These are phyloP conservation scores for Antheraea yamamai DNA, from an alignment of 2,888 invertebrate genomes.

Conservation along the genomic window DNA sequence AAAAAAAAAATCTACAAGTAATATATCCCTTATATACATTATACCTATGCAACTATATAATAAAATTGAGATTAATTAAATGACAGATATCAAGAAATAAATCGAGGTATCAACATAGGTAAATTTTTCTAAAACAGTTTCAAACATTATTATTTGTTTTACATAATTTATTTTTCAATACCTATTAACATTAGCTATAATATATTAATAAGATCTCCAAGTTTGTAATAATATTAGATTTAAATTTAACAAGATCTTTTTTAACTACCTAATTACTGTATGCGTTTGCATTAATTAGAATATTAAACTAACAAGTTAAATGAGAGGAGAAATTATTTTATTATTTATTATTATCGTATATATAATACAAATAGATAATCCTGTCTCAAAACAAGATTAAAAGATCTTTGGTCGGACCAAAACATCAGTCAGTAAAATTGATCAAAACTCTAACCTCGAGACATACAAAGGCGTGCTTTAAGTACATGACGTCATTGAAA, in stretches of 20 bases:
- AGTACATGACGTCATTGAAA: conserved; percentile 25
- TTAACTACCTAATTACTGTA: conserved; percentile 76
- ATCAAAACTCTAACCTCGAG: conserved; percentile 68
- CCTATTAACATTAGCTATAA: conserved; percentile 81
- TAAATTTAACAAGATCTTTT: conserved; percentile 79
- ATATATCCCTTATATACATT: conserved; percentile 72
- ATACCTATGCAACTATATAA: conserved; percentile 69
- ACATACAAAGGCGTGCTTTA: conserved; percentile 35
- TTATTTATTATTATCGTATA: conserved; percentile 56
- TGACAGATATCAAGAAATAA: conserved; percentile 67
- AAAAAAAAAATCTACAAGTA: conserved; percentile 67
- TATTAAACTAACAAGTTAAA: conserved; percentile 67
- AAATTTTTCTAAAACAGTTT: conserved; percentile 81
- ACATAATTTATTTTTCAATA: conserved; percentile 76
- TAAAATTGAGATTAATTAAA: conserved; percentile 67
- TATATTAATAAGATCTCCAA: conserved; percentile 75
- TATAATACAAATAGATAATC: conserved; percentile 73
- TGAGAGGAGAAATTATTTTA: conserved; percentile 63
- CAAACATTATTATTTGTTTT: conserved; percentile 73
- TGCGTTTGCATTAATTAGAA: conserved; percentile 61
- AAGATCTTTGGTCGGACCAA: conserved; percentile 82
- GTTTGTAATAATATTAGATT: conserved; percentile 76
- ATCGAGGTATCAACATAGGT: conserved; percentile 77
- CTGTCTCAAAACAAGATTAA: conserved; percentile 77
- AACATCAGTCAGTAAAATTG: conserved; percentile 80